Conservation (phyloP, 92 coral and sea anemone genomes). For the Diadumene lineata region DNA sequence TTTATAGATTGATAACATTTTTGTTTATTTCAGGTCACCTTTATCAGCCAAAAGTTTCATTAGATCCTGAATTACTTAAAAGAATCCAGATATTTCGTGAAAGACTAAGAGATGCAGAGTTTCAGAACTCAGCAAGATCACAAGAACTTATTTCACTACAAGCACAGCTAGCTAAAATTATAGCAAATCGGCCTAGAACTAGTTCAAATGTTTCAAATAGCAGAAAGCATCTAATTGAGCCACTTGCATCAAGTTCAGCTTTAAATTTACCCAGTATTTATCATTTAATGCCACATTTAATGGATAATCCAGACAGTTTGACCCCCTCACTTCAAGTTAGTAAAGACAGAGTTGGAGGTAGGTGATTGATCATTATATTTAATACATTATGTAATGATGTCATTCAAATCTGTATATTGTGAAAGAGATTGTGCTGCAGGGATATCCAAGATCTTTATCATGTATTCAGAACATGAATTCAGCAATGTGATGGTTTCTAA, state of each 20-base stretch:
- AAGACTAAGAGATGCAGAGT: slow-evolving; percentile 87
- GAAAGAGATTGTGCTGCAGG: background rate
- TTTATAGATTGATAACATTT: background rate
- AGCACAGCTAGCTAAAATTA: slow-evolving; percentile 65
- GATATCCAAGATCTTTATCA: too few species aligned
- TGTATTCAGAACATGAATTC: too few species aligned
- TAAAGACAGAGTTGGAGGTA: slow-evolving; percentile 87
- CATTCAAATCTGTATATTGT: too few species aligned
- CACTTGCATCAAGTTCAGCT: slow-evolving; percentile 37
- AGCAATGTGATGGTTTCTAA: too few species aligned
- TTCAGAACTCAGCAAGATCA: slow-evolving; percentile 81
- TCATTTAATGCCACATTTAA: slow-evolving; percentile 90
- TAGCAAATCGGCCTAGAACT: slow-evolving; percentile 45
- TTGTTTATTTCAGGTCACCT: slow-evolving; percentile 40
- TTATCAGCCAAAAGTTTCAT: slow-evolving; percentile 27
- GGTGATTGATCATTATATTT: slow-evolving; percentile 9
- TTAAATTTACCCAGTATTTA: slow-evolving; percentile 89
- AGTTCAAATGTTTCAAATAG: slow-evolving; percentile 14
- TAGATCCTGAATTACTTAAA: slow-evolving; percentile 64
- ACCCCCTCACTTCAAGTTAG: slow-evolving; percentile 78
- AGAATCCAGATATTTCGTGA: slow-evolving; percentile 61
- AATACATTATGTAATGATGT: background rate
- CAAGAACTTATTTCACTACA: slow-evolving; percentile 88
- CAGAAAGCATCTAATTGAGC: slow-evolving; percentile 13
- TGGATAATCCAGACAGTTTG: slow-evolving; percentile 78